These are phyloP conservation scores for Prosapia bicincta DNA, from an alignment of 2,888 invertebrate species.

Conservation along the genomic window DNA sequence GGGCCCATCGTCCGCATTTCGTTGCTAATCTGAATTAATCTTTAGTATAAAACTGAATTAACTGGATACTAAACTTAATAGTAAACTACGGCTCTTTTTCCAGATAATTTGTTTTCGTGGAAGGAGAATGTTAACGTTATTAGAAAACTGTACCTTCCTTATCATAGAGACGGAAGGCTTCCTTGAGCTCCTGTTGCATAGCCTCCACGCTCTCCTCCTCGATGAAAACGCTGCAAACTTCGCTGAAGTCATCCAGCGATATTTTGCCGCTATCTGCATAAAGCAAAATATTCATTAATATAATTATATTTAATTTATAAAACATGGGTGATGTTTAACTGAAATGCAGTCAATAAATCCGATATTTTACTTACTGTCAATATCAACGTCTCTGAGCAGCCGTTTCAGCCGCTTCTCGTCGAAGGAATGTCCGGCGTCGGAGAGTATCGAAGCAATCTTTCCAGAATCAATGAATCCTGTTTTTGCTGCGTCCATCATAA, in stretches of 20 bases:
- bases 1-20: too few relatives aligned
- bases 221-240: conserved; percentile 89
- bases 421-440: conserved; percentile 93
- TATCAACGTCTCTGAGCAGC: conserved; percentile 87
- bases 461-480: conserved; percentile 87
- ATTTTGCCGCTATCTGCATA: conserved; percentile 76
- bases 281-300: conserved; percentile 18
- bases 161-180: conserved; percentile 96
- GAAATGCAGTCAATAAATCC: too few relatives aligned
- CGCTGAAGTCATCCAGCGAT: conserved; percentile 91
- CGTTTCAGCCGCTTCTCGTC: conserved; percentile 87
- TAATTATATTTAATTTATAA: too few relatives aligned
- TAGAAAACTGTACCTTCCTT: conserved; percentile 86
- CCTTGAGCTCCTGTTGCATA: conserved; percentile 94
- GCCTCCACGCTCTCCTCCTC: conserved; percentile 96
- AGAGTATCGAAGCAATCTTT: conserved; percentile 88
- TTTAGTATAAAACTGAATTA: too few relatives aligned
- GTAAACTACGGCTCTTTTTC: too few relatives aligned
- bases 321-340: too few relatives aligned
- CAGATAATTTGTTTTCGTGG: too few relatives aligned
- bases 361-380: conserved; percentile 67
- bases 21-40: too few relatives aligned
- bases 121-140: too few relatives aligned
- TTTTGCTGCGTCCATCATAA: conserved; percentile 95
- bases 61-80: too few relatives aligned